Conservation (phyloP, 2,113 vertebrate species). For the Pelodiscus sinensis region DNA sequence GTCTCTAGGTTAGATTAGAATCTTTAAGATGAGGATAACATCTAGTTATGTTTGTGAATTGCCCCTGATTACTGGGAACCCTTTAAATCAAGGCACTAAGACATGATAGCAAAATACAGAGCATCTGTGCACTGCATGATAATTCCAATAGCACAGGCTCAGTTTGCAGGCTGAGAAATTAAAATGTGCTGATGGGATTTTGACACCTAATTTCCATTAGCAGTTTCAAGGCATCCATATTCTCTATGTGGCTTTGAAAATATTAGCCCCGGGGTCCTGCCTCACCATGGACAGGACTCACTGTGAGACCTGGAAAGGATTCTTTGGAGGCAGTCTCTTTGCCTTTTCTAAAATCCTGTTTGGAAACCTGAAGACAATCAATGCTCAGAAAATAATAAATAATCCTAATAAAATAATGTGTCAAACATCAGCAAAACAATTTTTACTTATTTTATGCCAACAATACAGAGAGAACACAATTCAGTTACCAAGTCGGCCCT, state of each 20-base stretch:
- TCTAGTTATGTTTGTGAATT: not conserved
- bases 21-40: not conserved
- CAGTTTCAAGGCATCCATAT: not conserved
- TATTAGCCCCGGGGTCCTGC: not conserved
- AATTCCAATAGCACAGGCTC: not conserved
- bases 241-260: not conserved
- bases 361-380: not conserved
- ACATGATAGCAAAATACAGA: not conserved
- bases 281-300: not conserved
- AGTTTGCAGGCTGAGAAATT: not conserved
- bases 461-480: not conserved
- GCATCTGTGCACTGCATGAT: not conserved
- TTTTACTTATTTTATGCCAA: not conserved
- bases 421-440: not conserved
- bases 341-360: not conserved
- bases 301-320: not conserved
- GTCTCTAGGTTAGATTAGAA: not conserved
- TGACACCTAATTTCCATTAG: not conserved
- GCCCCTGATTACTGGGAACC: not conserved
- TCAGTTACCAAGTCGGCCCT: constrained; percentile 25
- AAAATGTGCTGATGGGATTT: not conserved
- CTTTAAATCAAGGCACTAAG: not conserved
- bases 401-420: not conserved
- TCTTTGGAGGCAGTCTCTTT: not conserved
- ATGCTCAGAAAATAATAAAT: constrained; percentile 4